A percentile compares a stretch with the other conserved stretches of the same genome.
Conservation (phyloP, 2,113 vertebrate species). For the Pelodiscus sinensis region DNA sequence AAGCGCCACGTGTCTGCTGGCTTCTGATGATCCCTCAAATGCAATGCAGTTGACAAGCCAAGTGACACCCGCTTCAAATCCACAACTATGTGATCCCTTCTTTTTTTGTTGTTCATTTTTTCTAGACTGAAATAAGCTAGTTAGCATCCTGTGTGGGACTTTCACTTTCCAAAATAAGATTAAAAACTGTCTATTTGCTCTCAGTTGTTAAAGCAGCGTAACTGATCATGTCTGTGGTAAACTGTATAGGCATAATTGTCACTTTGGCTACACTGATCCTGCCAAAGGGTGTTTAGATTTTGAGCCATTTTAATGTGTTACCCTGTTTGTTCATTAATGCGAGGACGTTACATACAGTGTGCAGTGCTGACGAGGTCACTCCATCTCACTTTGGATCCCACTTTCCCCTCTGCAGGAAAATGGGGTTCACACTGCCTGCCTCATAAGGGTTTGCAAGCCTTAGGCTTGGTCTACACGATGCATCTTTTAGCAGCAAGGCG, state of each 20-base stretch:
- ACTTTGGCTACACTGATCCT: background rate
- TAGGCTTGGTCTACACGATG: too few species aligned
- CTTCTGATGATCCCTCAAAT: background rate
- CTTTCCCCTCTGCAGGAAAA: background rate
- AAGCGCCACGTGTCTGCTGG: background rate
- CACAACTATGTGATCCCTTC: background rate
- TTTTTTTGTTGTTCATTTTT: background rate
- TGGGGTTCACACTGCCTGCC: background rate
- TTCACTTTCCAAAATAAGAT: background rate
- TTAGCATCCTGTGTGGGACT: background rate
- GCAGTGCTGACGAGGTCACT: background rate
- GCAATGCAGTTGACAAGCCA: background rate
- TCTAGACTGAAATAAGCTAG: background rate
- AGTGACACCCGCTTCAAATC: background rate
- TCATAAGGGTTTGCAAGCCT: background rate
- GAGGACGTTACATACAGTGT: background rate
- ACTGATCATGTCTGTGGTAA: background rate
- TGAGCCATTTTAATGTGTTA: background rate
- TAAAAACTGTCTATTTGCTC: background rate
- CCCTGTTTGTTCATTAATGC: background rate
- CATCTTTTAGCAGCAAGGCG: too few species aligned
- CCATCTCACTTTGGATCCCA: background rate
- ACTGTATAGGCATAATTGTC: background rate
- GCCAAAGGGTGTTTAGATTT: background rate
- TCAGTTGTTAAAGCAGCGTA: background rate